phyloP scores from a whole-genome alignment of 2,797 vertebrate genomes.

The Periparus ater region DNA sequence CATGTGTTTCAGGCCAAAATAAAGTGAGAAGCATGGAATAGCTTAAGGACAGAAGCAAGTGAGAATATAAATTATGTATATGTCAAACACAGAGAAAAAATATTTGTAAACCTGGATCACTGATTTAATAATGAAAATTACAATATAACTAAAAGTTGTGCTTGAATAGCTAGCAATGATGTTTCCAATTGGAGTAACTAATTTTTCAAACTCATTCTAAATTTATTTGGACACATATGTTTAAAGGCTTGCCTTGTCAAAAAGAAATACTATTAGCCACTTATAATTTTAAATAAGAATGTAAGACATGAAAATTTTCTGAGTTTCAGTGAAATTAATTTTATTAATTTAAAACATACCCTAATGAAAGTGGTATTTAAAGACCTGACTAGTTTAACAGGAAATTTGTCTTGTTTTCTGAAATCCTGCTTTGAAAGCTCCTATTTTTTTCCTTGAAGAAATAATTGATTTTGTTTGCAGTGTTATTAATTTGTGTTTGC shows the following conservation, averaged over 20 bases:
- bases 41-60: background rate
- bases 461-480: background rate
- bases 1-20: background rate
- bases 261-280: background rate
- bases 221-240: background rate
- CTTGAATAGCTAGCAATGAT: background rate
- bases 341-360: background rate
- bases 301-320: background rate
- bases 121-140: slow-evolving; percentile 6
- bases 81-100: background rate
- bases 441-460: background rate
- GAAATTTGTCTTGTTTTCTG: background rate
- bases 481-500: background rate
- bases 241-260: slow-evolving; percentile 35
- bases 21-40: background rate
- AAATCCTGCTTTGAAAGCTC: background rate
- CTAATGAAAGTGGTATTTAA: slow-evolving; percentile 9
- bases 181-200: background rate
- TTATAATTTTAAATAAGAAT: background rate
- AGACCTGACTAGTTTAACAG: background rate
- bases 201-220: slow-evolving; percentile 1
- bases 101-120: background rate
- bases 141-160: background rate
- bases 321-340: background rate
- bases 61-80: background rate